Evolutionary conservation across 2,888 invertebrate species (phyloP), one percentile per base, ranked within the genome.

Genomic region (Patella ulyssiponensis): DNA sequence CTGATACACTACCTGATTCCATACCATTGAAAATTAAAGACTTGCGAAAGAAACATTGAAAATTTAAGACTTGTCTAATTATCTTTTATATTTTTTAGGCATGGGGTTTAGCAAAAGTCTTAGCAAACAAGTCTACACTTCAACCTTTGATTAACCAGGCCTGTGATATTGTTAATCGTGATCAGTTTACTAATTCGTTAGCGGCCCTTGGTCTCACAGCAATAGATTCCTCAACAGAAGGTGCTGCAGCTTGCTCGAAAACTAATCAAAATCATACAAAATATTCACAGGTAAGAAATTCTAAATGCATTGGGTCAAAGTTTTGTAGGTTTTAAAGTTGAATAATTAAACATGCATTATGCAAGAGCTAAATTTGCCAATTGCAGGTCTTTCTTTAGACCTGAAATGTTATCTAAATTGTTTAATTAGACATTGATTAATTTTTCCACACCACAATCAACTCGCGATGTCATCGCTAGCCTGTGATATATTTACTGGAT

Each of bases 121-220:
- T 88, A 74, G 84, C 85, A 56, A 90, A 91, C 80, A 85, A 85
- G 64, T 73, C 85, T 15, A 88, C 88, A 3, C 80, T 91, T 17
- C 84, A 87, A 78, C 85, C 88, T 1, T 84, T 91, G 74, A 86
- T 91, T 20, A 81, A 87, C 53, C 93, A 94, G 85, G 90, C 94
- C 14, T 94, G 94, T 84, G 93, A 94, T 82, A 90, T 94, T 82
- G 94, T 95, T 12, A 94, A 94, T 85, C 92, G 94, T 78, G 94
- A 94, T 80, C 93, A 94, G 85, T 94, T 95, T 85, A 94, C 93
- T 3, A 92, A 93, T 85, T 93, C 94, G 1, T 88, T 94, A 69
- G 92, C 93, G 20, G 93, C 93, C 77, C 92, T 95, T 76, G 94
- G 93, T 5, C 90, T 94, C 17, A 85, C 94, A 69, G 71, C 79